phyloP scores from a whole-genome alignment of 2,797 vertebrate species.

The Melanotaenia boesemani region DNA sequence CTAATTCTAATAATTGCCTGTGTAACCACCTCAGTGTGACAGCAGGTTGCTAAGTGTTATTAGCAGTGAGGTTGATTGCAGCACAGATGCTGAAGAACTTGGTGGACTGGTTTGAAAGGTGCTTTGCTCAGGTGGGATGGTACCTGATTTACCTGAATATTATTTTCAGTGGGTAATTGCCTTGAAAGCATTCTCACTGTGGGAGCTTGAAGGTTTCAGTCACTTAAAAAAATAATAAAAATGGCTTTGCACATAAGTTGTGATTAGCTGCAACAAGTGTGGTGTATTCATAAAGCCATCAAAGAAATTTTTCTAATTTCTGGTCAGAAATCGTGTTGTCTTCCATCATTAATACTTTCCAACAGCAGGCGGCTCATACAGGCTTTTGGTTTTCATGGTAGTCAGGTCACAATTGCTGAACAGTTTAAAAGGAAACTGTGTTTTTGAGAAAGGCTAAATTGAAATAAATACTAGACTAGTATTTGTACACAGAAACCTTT shows the following conservation, averaged over 20 bases:
- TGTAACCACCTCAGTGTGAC: constrained; percentile 45
- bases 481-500: too few species aligned
- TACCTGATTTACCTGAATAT: constrained; percentile 17
- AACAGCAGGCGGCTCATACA: too few species aligned
- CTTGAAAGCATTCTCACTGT: constrained; percentile 29
- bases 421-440: neutral
- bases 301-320: constrained; percentile 42
- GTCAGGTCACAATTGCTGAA: neutral
- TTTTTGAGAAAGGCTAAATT: too few species aligned
- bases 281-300: constrained; percentile 21
- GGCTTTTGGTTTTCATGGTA: neutral
- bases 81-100: constrained; percentile 57
- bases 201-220: constrained; percentile 27
- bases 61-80: constrained; percentile 49
- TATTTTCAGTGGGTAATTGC: constrained; percentile 15
- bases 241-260: constrained; percentile 21
- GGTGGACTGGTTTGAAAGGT: constrained; percentile 28
- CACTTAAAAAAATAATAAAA: constrained; percentile 29
- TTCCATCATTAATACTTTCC: neutral
- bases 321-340: constrained; percentile 23
- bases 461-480: too few species aligned
- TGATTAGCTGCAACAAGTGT: constrained; percentile 29
- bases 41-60: constrained; percentile 65
- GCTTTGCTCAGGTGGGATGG: constrained; percentile 26
- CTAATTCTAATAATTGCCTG: constrained; percentile 54